A percentile compares a stretch with the other conserved stretches of the same genome.
phyloP scores from a whole-genome alignment of 2,888 invertebrate species.

The Prosapia bicincta region DNA sequence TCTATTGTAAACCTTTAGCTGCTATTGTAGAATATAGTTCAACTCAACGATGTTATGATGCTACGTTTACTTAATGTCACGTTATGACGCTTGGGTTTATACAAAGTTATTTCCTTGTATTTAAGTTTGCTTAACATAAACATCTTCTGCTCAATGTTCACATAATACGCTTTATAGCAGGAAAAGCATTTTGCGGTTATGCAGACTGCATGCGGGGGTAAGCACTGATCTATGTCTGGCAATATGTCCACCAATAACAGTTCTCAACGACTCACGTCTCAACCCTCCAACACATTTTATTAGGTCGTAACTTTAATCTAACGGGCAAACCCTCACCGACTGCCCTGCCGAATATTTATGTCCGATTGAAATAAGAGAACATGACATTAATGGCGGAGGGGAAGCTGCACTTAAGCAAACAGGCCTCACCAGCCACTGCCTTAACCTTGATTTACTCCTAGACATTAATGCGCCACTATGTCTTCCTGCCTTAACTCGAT shows the following conservation, averaged over 20 bases:
- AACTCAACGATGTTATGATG: too few species aligned
- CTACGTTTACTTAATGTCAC: too few species aligned
- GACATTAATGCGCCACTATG: background rate
- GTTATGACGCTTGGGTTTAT: too few species aligned
- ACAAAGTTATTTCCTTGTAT: too few species aligned
- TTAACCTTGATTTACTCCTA: background rate
- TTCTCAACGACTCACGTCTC: conserved; percentile 3
- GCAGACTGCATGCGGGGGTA: background rate
- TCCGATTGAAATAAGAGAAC: conserved; percentile 2
- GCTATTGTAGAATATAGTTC: too few species aligned
- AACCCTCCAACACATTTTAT: conserved; percentile 2
- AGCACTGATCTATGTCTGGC: background rate
- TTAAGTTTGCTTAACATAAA: too few species aligned
- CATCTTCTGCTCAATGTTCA: too few species aligned
- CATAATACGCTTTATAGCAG: too few species aligned
- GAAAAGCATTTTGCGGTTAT: background rate
- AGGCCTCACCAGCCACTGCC: background rate
- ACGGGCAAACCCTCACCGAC: background rate
- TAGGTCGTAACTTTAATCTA: conserved; percentile 2
- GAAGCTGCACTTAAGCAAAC: background rate
- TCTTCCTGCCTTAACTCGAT: background rate
- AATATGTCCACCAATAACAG: conserved; percentile 21
- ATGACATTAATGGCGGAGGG: background rate
- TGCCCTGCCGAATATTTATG: background rate
- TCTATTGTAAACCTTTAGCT: too few species aligned